Conservation (phyloP, 35 echinoderm and acorn worm species). For the Ptychodera flava region DNA sequence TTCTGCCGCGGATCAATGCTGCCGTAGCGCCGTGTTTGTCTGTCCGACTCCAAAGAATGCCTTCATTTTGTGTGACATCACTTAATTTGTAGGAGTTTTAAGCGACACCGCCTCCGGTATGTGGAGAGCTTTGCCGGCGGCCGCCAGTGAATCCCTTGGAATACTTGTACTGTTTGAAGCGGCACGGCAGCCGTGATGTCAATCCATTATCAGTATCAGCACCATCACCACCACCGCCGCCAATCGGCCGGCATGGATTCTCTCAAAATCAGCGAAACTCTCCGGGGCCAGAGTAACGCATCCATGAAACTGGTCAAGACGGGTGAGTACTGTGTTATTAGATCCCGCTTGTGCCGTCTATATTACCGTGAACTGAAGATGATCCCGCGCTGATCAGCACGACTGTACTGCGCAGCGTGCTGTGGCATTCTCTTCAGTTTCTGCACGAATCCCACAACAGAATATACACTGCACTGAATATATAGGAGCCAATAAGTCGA, state of each 20-base stretch:
- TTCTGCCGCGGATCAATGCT: background rate
- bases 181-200: background rate
- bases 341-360: too few species aligned
- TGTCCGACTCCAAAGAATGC: background rate
- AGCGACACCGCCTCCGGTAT: background rate
- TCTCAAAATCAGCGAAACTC: background rate
- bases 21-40: background rate
- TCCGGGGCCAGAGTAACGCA: background rate
- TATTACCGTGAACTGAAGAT: too few species aligned
- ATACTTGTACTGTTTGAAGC: background rate
- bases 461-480: too few species aligned
- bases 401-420: too few species aligned
- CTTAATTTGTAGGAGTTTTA: background rate
- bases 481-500: too few species aligned
- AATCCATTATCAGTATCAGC: background rate
- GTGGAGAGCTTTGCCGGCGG: background rate
- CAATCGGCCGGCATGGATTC: background rate
- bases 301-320: background rate
- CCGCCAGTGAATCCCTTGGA: background rate
- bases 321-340: background rate
- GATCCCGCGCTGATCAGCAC: too few species aligned
- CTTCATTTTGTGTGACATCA: background rate
- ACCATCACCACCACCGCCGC: background rate
- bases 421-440: too few species aligned
- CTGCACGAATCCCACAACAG: too few species aligned